A percentile compares a stretch with the other conserved stretches of the same genome.
Evolutionary conservation across 2,797 vertebrate genomes (phyloP).

Genomic region (Siniperca undulata): DNA sequence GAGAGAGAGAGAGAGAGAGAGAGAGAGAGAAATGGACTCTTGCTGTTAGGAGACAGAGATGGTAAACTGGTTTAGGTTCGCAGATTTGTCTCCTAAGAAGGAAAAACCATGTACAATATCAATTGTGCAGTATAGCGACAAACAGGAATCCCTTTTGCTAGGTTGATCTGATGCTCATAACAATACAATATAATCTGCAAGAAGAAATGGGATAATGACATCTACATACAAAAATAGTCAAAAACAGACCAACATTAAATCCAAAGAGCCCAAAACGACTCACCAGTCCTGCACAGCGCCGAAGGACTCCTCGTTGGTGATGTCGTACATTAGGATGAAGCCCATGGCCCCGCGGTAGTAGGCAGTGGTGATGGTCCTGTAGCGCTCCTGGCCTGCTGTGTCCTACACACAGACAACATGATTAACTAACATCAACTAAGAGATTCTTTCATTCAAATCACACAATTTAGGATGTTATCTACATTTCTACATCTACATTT

Average conservation of each 20-base stretch:
- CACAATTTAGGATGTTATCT: background rate
- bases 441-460: slow-evolving; percentile 5
- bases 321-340: slow-evolving; percentile 99
- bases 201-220: slow-evolving; percentile 7
- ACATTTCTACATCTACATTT: slow-evolving; percentile 5
- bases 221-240: background rate
- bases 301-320: slow-evolving; percentile 98
- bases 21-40: background rate
- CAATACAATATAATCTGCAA: background rate
- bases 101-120: background rate
- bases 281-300: slow-evolving; percentile 98
- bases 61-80: background rate
- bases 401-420: slow-evolving; percentile 85
- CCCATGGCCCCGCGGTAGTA: slow-evolving; percentile 99
- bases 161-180: slow-evolving; percentile 14
- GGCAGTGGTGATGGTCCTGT: slow-evolving; percentile 97
- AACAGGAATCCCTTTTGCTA: slow-evolving; percentile 6
- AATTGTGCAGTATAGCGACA: background rate
- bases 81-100: slow-evolving; percentile 14
- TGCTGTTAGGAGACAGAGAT: background rate
- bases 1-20: background rate
- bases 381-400: slow-evolving; percentile 97
- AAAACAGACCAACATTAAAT: slow-evolving; percentile 9
- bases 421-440: too few relatives aligned
- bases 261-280: slow-evolving; percentile 66